phyloP scores from a whole-genome alignment of 1,140 invertebrate species.

The Trichonephila clavipes region DNA sequence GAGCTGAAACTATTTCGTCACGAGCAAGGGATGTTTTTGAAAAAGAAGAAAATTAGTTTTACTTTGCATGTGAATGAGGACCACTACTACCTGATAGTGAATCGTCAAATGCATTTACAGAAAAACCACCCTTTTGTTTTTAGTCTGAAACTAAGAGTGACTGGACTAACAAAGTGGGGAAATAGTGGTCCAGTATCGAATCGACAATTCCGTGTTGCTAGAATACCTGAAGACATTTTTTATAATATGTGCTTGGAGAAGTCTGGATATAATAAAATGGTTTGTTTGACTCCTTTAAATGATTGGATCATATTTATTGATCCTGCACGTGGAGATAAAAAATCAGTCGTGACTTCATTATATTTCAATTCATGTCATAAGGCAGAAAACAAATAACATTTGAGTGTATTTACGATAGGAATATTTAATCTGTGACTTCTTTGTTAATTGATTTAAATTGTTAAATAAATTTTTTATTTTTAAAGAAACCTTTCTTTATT shows the following conservation, averaged over 20 bases:
- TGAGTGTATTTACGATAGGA: too few relatives aligned
- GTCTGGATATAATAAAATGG: neutral
- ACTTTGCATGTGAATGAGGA: neutral
- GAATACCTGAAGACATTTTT: slow-evolving; percentile 39
- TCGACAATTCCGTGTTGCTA: neutral
- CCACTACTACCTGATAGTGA: neutral
- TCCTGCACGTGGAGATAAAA: neutral
- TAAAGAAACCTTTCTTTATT: too few relatives aligned
- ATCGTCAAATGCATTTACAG: neutral
- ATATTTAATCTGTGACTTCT: too few relatives aligned
- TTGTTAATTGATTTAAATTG: too few relatives aligned
- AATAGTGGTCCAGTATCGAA: neutral
- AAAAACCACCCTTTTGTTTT: slow-evolving; percentile 27
- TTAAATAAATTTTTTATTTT: too few relatives aligned
- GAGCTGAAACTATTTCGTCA: neutral
- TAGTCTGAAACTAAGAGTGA: neutral
- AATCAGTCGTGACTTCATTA: neutral
- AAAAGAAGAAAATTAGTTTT: neutral
- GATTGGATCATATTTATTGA: slow-evolving; percentile 39
- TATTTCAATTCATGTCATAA: neutral
- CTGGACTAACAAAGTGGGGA: slow-evolving; percentile 14
- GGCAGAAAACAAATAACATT: too few relatives aligned
- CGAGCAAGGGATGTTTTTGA: neutral
- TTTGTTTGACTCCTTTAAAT: slow-evolving; percentile 6
- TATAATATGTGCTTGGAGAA: neutral